Evolutionary conservation across 2,888 invertebrate species (phyloP).

Genomic region (Andrena trimmerana): DNA sequence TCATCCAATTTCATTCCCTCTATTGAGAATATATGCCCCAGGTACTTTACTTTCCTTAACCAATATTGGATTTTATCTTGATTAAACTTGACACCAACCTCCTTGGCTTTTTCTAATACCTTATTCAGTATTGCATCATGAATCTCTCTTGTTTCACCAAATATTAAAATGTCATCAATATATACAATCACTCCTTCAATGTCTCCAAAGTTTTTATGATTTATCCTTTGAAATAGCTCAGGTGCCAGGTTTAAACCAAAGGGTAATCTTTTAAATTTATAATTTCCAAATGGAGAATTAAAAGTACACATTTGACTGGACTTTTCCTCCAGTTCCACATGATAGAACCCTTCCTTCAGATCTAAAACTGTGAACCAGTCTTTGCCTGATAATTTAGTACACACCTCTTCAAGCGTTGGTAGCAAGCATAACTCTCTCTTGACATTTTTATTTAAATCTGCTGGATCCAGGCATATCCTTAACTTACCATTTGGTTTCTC

Average conservation of each 20-base stretch:
- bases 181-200: slow-evolving; percentile 1
- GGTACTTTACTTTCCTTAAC: not conserved
- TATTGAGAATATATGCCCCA: not conserved
- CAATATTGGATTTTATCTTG: not conserved
- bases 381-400: not conserved
- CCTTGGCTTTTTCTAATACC: not conserved
- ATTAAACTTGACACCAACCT: not conserved
- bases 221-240: not conserved
- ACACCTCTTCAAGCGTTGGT: not conserved
- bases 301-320: not conserved
- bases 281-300: not conserved
- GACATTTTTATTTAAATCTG: not conserved
- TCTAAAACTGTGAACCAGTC: not conserved
- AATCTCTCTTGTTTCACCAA: not conserved
- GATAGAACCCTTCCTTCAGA: slow-evolving; percentile 2
- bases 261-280: not conserved
- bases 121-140: not conserved
- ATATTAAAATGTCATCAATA: not conserved
- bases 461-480: not conserved
- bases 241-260: slow-evolving; percentile 1
- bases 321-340: not conserved
- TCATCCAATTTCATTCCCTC: not conserved
- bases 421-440: not conserved
- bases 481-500: not conserved
- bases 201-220: not conserved